Percentiles rank a stretch among this genome's conserved stretches.
phyloP scores from a whole-genome alignment of 2,888 invertebrate species.

The Bombylius discolor region DNA sequence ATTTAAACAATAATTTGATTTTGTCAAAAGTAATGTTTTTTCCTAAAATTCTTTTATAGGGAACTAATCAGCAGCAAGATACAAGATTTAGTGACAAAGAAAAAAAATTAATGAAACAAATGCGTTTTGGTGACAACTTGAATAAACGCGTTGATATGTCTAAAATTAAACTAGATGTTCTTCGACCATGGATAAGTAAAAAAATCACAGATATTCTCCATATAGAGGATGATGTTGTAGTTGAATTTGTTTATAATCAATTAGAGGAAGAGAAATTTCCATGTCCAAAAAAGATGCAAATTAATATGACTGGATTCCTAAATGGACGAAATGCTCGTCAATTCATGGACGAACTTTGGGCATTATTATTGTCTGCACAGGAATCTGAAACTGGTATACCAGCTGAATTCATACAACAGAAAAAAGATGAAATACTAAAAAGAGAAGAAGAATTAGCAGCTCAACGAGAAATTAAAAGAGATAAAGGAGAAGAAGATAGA shows the following conservation, averaged over 20 bases:
- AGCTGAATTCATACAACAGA: constrained; percentile 83
- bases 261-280: constrained; percentile 87
- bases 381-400: constrained; percentile 93
- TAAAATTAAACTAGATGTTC: constrained; percentile 92
- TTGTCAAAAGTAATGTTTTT: too few species aligned
- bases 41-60: constrained; percentile 43
- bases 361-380: constrained; percentile 85
- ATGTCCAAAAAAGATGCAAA: constrained; percentile 98
- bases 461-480: constrained; percentile 2
- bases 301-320: constrained; percentile 96
- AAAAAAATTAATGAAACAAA: constrained; percentile 95
- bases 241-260: constrained; percentile 98
- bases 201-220: constrained; percentile 92
- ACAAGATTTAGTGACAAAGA: constrained; percentile 99
- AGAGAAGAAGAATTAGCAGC: constrained; percentile 38
- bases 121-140: constrained; percentile 93
- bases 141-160: constrained; percentile 96
- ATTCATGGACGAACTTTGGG: constrained; percentile 98
- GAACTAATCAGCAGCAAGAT: constrained; percentile 97
- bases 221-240: constrained; percentile 97
- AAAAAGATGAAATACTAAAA: constrained; percentile 91
- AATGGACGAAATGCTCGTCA: constrained; percentile 95
- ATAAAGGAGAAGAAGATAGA: not conserved
- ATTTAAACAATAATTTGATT: too few species aligned
- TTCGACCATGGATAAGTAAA: constrained; percentile 98